Evolutionary conservation across 2,797 vertebrate species (phyloP).

Genomic region (Peromyscus melanophrys): DNA sequence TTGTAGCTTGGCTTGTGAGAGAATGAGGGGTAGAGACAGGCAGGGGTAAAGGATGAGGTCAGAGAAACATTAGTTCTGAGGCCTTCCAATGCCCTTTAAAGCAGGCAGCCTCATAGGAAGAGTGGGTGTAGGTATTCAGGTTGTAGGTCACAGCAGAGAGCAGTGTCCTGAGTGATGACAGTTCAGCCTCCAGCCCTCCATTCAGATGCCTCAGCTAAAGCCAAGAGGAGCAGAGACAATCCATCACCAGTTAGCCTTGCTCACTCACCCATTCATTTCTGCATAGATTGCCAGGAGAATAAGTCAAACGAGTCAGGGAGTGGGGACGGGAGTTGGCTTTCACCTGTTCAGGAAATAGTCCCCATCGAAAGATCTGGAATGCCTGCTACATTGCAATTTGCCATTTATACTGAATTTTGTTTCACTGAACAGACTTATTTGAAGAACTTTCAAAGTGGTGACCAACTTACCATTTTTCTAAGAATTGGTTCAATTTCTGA

Average conservation of each 20-base stretch:
- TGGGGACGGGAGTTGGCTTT: background rate
- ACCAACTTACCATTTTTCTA: background rate
- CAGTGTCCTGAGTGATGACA: too few relatives aligned
- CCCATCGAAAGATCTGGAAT: background rate
- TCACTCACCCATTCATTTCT: background rate
- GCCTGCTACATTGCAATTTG: background rate
- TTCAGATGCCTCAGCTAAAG: background rate
- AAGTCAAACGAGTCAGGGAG: background rate
- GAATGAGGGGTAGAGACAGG: background rate
- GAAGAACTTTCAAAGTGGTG: background rate
- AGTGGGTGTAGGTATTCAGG: background rate
- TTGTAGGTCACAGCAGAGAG: background rate
- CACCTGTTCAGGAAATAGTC: background rate
- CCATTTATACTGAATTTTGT: background rate
- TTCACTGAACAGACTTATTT: background rate
- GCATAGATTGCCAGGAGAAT: background rate
- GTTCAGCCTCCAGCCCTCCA: background rate
- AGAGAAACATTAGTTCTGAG: background rate
- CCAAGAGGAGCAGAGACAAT: background rate
- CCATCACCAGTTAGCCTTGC: background rate
- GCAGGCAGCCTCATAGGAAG: background rate
- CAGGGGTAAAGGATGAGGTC: background rate
- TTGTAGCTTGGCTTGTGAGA: background rate
- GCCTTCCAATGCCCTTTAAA: background rate
- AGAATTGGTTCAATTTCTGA: conserved; percentile 24